Evolutionary conservation across 2,797 vertebrate genomes (phyloP).

Genomic region (Cyclopterus lumpus): DNA sequence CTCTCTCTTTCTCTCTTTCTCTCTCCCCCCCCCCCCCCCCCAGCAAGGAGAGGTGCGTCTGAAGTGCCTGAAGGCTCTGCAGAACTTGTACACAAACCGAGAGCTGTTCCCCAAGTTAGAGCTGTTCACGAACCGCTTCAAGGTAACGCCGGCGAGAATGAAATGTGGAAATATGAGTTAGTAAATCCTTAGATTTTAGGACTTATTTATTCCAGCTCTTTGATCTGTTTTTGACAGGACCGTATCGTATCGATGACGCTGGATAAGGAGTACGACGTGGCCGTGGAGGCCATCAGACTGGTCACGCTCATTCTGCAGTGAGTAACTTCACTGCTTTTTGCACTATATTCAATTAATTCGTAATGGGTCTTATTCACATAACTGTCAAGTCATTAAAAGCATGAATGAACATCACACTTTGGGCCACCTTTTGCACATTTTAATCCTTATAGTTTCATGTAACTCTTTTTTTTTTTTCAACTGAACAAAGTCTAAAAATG

Average conservation of each 20-base stretch:
- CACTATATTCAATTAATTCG: not conserved
- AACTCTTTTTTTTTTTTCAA: not conserved
- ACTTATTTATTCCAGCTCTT: not conserved
- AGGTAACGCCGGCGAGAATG: constrained; percentile 82
- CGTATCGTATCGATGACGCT: constrained; percentile 99
- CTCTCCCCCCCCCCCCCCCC: not conserved
- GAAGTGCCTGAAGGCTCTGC: constrained; percentile 98
- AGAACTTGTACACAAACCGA: constrained; percentile 98
- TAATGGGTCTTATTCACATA: too few relatives aligned
- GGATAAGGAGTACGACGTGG: constrained; percentile 98
- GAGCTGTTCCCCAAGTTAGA: constrained; percentile 98
- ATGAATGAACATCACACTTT: not conserved
- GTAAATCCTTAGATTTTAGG: not conserved
- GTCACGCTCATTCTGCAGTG: constrained; percentile 98
- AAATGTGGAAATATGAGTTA: too few relatives aligned
- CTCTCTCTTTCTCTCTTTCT: constrained; percentile 4
- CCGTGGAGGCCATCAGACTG: constrained; percentile 97
- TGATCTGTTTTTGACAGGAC: constrained; percentile 83
- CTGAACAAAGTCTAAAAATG: too few relatives aligned
- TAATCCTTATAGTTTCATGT: not conserved
- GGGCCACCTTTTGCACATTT: not conserved
- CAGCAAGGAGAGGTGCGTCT: constrained; percentile 99
- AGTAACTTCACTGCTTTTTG: constrained; percentile 71
- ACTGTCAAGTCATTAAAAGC: too few relatives aligned
- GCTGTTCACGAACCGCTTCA: constrained; percentile 98